Percentiles rank a stretch among this genome's conserved stretches.
These are phyloP conservation scores for Taphrorychus bicolor DNA, from an alignment of 2,888 invertebrate species.

Conservation along the genomic window DNA sequence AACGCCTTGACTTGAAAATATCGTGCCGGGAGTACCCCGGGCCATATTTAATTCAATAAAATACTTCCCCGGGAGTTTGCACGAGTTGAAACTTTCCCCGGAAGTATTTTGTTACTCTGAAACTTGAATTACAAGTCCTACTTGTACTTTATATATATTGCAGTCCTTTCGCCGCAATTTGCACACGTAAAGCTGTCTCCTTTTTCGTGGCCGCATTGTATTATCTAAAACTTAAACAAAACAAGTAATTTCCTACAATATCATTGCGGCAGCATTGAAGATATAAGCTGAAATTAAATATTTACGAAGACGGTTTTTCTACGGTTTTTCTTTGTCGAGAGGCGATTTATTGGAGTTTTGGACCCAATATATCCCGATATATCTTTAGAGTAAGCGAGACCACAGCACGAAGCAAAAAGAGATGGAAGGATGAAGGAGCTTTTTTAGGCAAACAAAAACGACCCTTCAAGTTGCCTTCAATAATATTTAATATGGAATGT, in stretches of 20 bases:
- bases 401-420: not conserved
- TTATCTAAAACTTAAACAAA: not conserved
- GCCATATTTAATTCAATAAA: conserved; percentile 17
- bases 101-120: conserved; percentile 6
- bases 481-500: not conserved
- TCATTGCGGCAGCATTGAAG: not conserved
- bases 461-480: not conserved
- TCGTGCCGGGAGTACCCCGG: not conserved
- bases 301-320: not conserved
- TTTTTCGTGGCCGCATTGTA: not conserved
- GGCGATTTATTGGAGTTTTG: not conserved
- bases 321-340: not conserved
- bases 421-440: not conserved
- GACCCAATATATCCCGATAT: no score
- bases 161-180: not conserved
- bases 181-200: not conserved
- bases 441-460: not conserved
- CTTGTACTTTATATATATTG: conserved; percentile 2
- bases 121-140: not conserved
- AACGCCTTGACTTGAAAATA: conserved; percentile 10
- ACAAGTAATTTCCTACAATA: not conserved
- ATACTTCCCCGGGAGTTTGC: conserved; percentile 3
- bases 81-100: conserved; percentile 9
- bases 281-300: not conserved
- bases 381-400: not conserved